These are phyloP conservation scores for Aurelia aurita complex sp. Pacific DNA, from an alignment of 30 jellyfish, hydroid and myxozoan genomes.

Conservation along the genomic window DNA sequence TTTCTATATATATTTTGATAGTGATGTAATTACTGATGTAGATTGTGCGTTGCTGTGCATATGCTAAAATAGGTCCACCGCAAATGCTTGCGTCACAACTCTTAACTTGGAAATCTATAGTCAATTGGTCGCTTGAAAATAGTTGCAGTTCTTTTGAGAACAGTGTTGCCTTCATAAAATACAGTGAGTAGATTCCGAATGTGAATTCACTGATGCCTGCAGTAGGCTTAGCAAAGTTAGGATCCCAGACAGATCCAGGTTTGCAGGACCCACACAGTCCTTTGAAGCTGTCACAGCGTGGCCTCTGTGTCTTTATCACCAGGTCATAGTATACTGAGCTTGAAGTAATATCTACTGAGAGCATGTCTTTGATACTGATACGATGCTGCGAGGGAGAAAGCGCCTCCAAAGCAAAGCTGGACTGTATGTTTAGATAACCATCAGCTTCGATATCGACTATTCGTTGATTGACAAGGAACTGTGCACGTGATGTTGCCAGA, in stretches of 20 bases:
- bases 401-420: conserved; percentile 9
- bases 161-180: conserved; percentile 46
- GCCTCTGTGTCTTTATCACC: neutral
- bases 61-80: conserved; percentile 59
- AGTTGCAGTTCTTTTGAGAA: conserved; percentile 23
- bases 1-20: conserved; percentile 34
- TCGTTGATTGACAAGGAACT: neutral
- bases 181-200: conserved; percentile 36
- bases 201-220: neutral
- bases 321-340: conserved; percentile 22
- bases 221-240: neutral
- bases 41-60: conserved; percentile 9
- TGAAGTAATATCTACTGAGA: conserved; percentile 8
- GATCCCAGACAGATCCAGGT: neutral
- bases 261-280: conserved; percentile 69
- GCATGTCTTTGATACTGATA: neutral
- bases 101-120: conserved; percentile 47
- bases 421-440: neutral
- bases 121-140: conserved; percentile 23
- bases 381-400: conserved; percentile 38
- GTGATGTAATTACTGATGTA: conserved; percentile 38
- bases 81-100: conserved; percentile 44
- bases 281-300: conserved; percentile 5
- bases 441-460: neutral
- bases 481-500: neutral